phyloP scores from a whole-genome alignment of 2,113 vertebrate species.

The Butorides virescens region DNA sequence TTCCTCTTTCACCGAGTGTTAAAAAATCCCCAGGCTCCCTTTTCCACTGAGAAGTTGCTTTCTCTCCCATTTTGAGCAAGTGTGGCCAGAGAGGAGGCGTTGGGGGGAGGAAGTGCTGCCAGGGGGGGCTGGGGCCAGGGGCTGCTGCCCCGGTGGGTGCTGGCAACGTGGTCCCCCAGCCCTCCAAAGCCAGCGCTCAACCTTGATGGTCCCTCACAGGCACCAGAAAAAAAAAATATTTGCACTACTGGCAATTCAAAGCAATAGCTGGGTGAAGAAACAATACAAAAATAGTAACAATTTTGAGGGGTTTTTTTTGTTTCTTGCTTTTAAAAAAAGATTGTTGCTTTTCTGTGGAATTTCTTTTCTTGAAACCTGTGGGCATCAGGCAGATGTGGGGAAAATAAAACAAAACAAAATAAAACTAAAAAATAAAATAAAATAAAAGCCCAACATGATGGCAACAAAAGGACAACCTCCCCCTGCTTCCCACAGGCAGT shows the following conservation, averaged over 20 bases:
- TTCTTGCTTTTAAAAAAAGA: not conserved
- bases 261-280: not conserved
- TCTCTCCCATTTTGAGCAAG: not conserved
- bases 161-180: not conserved
- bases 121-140: not conserved
- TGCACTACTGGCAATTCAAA: not conserved
- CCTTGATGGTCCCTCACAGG: not conserved
- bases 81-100: rapidly evolving
- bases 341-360: rapidly evolving
- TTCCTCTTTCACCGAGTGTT: not conserved
- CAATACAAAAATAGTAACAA: not conserved
- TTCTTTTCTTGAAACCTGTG: not conserved
- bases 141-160: rapidly evolving
- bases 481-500: not conserved
- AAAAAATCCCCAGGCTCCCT: not conserved
- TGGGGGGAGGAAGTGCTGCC: rapidly evolving
- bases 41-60: not conserved
- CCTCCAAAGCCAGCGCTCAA: not conserved
- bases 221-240: not conserved
- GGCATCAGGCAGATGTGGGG: not conserved
- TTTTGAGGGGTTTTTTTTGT: not conserved
- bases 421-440: not conserved
- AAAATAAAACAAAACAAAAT: not conserved
- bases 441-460: not conserved
- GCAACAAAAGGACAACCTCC: not conserved